Percentiles rank a stretch among this genome's conserved stretches.
Evolutionary conservation across 2,113 vertebrate species (phyloP).

Genomic region (Puntigrus tetrazona): DNA sequence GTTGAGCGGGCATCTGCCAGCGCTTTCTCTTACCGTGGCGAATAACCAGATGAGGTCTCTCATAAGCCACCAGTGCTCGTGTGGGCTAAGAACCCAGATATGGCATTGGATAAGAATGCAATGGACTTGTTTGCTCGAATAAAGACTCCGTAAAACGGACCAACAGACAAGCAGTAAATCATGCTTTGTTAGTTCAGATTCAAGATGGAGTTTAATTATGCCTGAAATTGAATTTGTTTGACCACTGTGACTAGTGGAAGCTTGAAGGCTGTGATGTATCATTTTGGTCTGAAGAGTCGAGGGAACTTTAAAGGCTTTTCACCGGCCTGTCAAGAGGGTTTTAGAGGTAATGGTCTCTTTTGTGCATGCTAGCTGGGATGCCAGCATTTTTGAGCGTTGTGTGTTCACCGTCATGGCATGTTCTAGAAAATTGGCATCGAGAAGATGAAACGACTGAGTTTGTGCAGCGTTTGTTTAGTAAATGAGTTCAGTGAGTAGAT

Average conservation of each 20-base stretch:
- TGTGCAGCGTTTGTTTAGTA: not conserved
- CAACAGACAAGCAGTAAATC: slow-evolving; percentile 10
- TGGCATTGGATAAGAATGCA: not conserved
- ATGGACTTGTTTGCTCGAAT: slow-evolving; percentile 30
- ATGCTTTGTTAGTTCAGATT: slow-evolving; percentile 16
- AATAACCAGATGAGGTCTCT: slow-evolving; percentile 28
- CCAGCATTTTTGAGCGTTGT: not conserved
- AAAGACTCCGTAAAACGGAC: not conserved
- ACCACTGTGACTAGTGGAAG: slow-evolving; percentile 7
- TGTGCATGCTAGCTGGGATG: not conserved
- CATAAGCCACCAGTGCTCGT: not conserved
- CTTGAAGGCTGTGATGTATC: not conserved
- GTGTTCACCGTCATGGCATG: not conserved
- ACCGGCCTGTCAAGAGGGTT: not conserved
- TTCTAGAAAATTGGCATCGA: not conserved
- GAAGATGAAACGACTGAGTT: not conserved
- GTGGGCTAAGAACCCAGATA: slow-evolving; percentile 6
- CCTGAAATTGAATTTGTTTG: slow-evolving; percentile 42
- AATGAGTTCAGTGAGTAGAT: not conserved
- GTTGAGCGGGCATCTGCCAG: slow-evolving; percentile 18
- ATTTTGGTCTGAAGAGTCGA: not conserved
- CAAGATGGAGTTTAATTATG: slow-evolving; percentile 21
- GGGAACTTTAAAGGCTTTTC: slow-evolving; percentile 18
- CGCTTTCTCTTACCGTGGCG: slow-evolving; percentile 4
- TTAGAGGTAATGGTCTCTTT: not conserved